A percentile compares a stretch with the other conserved stretches of the same genome.
Conservation (phyloP, 2,888 invertebrate genomes). For the Zaprionus lineosus region DNA sequence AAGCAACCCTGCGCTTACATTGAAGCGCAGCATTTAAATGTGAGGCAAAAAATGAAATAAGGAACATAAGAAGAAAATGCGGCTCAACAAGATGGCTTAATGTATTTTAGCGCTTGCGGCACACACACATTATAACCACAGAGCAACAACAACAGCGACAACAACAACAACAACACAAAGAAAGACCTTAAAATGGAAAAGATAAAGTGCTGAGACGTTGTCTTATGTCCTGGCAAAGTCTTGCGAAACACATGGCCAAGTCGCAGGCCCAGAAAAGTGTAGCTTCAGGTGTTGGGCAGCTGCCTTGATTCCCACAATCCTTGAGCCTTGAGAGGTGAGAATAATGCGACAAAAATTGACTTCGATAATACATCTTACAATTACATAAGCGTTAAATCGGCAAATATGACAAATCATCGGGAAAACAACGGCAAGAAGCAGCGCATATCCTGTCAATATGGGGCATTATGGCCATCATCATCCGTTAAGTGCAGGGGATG, state of each 20-base stretch:
- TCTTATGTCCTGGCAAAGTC: constrained; percentile 17
- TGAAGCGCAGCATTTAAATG: constrained; percentile 10
- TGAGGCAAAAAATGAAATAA: neutral
- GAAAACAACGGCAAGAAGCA: constrained; percentile 42
- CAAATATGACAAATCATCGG: constrained; percentile 65
- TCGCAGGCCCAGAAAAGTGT: constrained; percentile 46
- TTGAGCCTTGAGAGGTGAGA: constrained; percentile 24
- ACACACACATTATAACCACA: constrained; percentile 37
- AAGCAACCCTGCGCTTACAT: neutral
- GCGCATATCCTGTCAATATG: constrained; percentile 44
- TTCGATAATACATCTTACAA: constrained; percentile 44
- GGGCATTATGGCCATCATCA: constrained; percentile 33
- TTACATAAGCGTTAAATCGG: constrained; percentile 56
- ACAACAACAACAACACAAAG: constrained; percentile 1
- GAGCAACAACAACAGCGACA: constrained; percentile 2
- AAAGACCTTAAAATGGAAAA: constrained; percentile 4
- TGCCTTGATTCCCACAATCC: constrained; percentile 56
- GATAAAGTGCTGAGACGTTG: constrained; percentile 20
- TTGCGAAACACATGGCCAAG: constrained; percentile 12
- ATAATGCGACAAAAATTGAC: constrained; percentile 35
- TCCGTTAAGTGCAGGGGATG: constrained; percentile 27
- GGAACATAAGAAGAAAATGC: constrained; percentile 18
- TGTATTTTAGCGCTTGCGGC: constrained; percentile 67
- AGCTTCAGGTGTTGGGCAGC: constrained; percentile 65
- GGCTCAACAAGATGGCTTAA: constrained; percentile 61